phyloP scores from a whole-genome alignment of 2,113 vertebrate genomes.

The Corythaixoides concolor region DNA sequence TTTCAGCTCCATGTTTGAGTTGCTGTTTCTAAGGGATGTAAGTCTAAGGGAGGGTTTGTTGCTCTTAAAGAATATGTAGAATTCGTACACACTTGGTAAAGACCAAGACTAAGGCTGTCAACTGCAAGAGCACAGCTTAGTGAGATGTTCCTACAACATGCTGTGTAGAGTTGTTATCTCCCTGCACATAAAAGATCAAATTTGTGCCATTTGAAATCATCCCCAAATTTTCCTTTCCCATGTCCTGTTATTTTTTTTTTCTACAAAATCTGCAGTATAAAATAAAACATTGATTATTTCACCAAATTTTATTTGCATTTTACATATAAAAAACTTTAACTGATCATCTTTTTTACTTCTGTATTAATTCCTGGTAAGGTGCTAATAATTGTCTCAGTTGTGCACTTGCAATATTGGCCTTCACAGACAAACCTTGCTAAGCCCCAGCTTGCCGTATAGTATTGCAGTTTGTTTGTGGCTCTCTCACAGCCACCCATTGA shows the following conservation, averaged over 20 bases:
- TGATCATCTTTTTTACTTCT: background rate
- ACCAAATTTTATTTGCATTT: background rate
- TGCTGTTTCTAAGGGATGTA: background rate
- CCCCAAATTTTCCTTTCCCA: background rate
- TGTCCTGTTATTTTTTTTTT: background rate
- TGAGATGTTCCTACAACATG: background rate
- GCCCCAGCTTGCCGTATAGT: background rate
- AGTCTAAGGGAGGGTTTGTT: background rate
- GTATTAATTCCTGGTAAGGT: background rate
- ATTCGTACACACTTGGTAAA: background rate
- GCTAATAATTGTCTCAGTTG: background rate
- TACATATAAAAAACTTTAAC: background rate
- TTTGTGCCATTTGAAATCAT: background rate
- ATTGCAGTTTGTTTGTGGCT: slow-evolving; percentile 9
- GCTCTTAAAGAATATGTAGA: background rate
- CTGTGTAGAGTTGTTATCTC: background rate
- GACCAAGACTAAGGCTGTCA: background rate
- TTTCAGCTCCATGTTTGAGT: background rate
- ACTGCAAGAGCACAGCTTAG: background rate
- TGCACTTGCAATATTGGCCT: background rate
- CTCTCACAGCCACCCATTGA: slow-evolving; percentile 2
- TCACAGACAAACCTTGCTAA: background rate
- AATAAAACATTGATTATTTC: background rate
- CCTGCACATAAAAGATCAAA: background rate
- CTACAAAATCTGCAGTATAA: background rate